Base-by-base conservation (phyloP, 2,888 invertebrate genomes). In the Spodoptera exigua region DNA sequence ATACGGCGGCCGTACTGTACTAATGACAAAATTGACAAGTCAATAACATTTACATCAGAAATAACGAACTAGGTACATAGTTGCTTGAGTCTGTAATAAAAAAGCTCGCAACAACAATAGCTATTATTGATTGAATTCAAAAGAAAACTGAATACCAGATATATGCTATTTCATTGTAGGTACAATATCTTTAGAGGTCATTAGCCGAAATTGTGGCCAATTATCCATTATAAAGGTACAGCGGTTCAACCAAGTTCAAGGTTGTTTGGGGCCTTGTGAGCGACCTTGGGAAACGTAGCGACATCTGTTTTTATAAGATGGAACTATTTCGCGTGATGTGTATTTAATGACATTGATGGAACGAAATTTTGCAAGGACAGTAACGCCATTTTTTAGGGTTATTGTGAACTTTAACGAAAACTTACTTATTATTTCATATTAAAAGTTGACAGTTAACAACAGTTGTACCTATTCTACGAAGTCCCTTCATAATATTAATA, bases 261-360 rank as follows among this genome's bases (percentile, higher is more conserved):
- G 67, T 18, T 34, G 32, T 35, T 51, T 27, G 47, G 41, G 39
- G 35, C 43, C 49, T 54, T 37, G 37, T 35, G 39, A 52, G 21
- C 53, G 67, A 62, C 72, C 72, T 72, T 66, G 48, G n/a, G 1
- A 16, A 4, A n/a, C 11, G 46, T 45, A 40, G 46, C 37, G 73
- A 58, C 73, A 70, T 70, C 72, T 70, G 57, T 14, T 11, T 39
- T 40, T 12, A 49, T 47, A 10, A 13, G 39, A 21, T 34, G 39
- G 47, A 62, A 69, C 44, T 35, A 48, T 45, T 16, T 44, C 41
- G 51, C 13, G 17, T 39, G 37, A n/a, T 35, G 16, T 36, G 34
- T 21, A 32, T 18, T 13, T 10, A 36, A 46, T 43, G 5, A 34
- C 51, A 37, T 49, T 53, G 49, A 54, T 37, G 46, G 40, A 43